A percentile compares a stretch with the other conserved stretches of the same genome.
These are phyloP conservation scores for Ctenodactylus gundi DNA, from an alignment of 2,113 vertebrate species.

Conservation along the genomic window DNA sequence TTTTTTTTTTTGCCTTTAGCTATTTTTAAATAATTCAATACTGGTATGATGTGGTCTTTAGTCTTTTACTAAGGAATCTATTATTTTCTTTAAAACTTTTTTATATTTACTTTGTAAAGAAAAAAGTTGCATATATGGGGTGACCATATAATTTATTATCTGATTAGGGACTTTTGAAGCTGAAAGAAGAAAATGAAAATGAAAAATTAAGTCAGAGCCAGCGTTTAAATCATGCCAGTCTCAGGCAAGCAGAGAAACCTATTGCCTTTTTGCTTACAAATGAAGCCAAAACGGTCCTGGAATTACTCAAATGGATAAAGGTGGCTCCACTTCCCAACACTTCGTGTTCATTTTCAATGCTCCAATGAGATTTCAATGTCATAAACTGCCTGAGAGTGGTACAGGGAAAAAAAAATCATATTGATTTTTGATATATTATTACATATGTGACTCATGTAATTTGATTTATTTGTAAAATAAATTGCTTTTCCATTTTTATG, in stretches of 20 bases:
- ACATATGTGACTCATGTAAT: background rate
- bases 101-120: background rate
- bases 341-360: background rate
- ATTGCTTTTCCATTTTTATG: background rate
- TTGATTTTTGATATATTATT: background rate
- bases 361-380: background rate
- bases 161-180: background rate
- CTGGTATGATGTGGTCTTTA: background rate
- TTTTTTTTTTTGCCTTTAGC: background rate
- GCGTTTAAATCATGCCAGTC: background rate
- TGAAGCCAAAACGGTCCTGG: background rate
- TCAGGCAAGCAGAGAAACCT: background rate
- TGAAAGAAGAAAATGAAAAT: background rate
- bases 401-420: background rate
- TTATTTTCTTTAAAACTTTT: background rate
- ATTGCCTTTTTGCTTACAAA: background rate
- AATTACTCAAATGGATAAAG: background rate
- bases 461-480: background rate
- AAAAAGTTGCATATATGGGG: background rate
- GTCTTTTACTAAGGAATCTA: background rate
- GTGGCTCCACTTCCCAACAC: rapidly evolving
- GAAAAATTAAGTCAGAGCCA: background rate
- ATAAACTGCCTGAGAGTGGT: background rate
- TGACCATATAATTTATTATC: background rate
- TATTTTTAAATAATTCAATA: conserved; percentile 1